These are phyloP conservation scores for Eristalis pertinax DNA, from an alignment of 2,888 invertebrate genomes.

Conservation along the genomic window DNA sequence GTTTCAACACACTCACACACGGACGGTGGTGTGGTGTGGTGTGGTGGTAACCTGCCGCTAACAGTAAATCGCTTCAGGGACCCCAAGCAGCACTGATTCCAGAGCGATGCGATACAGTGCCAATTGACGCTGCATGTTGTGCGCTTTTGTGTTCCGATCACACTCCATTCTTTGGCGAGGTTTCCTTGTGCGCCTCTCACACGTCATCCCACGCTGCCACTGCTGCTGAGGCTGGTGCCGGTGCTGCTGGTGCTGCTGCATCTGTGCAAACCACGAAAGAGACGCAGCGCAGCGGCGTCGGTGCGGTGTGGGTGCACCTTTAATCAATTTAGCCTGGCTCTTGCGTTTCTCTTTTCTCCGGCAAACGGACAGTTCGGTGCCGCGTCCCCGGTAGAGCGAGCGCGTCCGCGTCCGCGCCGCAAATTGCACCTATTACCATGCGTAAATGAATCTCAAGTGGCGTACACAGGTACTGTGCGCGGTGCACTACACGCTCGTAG, in stretches of 20 bases:
- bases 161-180: constrained; percentile 52
- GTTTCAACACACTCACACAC: constrained; percentile 65
- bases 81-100: constrained; percentile 35
- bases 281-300: constrained; percentile 6
- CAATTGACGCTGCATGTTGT: constrained; percentile 69
- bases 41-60: constrained; percentile 58
- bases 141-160: constrained; percentile 67
- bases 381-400: not conserved
- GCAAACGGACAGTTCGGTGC: not conserved
- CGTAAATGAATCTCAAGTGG: constrained; percentile 66
- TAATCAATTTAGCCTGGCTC: constrained; percentile 68
- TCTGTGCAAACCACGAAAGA: constrained; percentile 58
- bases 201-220: constrained; percentile 66
- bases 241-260: constrained; percentile 23
- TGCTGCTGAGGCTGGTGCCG: constrained; percentile 1
- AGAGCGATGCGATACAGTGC: constrained; percentile 25
- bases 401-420: constrained; percentile 12
- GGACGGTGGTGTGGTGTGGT: constrained; percentile 11
- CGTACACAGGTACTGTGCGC: constrained; percentile 22
- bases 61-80: constrained; percentile 59
- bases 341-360: constrained; percentile 37
- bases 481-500: constrained; percentile 51
- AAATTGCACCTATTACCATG: constrained; percentile 69
- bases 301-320: constrained; percentile 63
- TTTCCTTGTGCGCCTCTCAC: constrained; percentile 26